These are phyloP conservation scores for Aeoliscus strigatus DNA, from an alignment of 2,797 vertebrate genomes.

Conservation along the genomic window DNA sequence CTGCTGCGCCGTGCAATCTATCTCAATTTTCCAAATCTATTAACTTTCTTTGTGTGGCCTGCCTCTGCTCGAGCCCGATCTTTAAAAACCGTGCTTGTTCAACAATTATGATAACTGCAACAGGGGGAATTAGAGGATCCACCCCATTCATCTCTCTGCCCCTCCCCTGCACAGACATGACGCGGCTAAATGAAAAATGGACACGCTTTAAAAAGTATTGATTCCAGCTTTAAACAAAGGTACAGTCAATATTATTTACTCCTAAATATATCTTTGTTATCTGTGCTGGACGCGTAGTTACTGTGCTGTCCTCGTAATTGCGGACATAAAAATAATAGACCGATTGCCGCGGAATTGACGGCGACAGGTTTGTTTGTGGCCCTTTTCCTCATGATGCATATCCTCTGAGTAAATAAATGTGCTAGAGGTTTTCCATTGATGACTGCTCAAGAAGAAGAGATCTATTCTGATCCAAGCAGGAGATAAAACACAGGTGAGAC, in stretches of 20 bases:
- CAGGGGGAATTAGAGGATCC: conserved; percentile 76
- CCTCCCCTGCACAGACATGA: conserved; percentile 76
- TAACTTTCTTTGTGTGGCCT: conserved; percentile 74
- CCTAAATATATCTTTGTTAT: conserved; percentile 87
- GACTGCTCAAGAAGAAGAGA: conserved; percentile 27
- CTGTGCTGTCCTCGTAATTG: conserved; percentile 78
- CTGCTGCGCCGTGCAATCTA: conserved; percentile 65
- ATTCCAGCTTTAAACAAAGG: conserved; percentile 86
- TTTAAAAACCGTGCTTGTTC: conserved; percentile 75
- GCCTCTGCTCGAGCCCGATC: conserved; percentile 65
- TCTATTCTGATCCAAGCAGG: conserved; percentile 23
- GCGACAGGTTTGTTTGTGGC: conserved; percentile 63
- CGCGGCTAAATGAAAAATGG: conserved; percentile 84
- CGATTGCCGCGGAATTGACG: conserved; percentile 77
- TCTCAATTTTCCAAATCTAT: conserved; percentile 81
- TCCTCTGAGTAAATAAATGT: conserved; percentile 60
- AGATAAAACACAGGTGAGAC: conserved; percentile 19
- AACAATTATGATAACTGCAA: conserved; percentile 82
- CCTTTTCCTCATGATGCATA: conserved; percentile 72
- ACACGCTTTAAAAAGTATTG: conserved; percentile 84
- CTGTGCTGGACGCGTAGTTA: conserved; percentile 71
- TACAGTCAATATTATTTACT: conserved; percentile 87
- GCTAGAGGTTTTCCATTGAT: conserved; percentile 53
- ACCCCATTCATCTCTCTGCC: conserved; percentile 78
- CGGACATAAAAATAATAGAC: conserved; percentile 82